A percentile compares a stretch with the other conserved stretches of the same genome.
phyloP scores from a whole-genome alignment of 2,888 invertebrate genomes.

The Platycheirus rosarum region DNA sequence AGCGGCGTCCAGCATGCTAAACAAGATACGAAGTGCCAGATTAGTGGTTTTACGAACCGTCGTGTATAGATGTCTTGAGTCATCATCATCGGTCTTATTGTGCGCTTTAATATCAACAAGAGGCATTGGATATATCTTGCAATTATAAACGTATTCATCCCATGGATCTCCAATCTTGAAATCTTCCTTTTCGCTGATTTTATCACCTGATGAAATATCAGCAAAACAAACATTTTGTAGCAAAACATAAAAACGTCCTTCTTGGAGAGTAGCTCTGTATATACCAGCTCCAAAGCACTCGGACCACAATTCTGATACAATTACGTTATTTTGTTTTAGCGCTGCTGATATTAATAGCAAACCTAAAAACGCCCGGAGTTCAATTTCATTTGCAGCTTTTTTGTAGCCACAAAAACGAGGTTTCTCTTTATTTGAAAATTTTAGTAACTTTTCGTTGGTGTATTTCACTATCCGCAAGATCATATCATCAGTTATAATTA shows the following conservation, averaged over 20 bases:
- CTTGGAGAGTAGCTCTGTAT: constrained; percentile 17
- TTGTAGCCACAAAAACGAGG: background rate
- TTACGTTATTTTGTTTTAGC: constrained; percentile 17
- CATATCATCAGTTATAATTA: constrained; percentile 29
- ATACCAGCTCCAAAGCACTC: constrained; percentile 38
- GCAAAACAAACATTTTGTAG: background rate
- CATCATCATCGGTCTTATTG: background rate
- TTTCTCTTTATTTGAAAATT: background rate
- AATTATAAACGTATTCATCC: constrained; percentile 19
- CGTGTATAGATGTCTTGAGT: constrained; percentile 1
- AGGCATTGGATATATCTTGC: constrained; percentile 8
- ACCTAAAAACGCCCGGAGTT: constrained; percentile 36
- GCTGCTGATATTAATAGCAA: constrained; percentile 22
- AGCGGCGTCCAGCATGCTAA: constrained; percentile 38
- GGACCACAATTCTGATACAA: constrained; percentile 29
- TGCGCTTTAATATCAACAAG: background rate
- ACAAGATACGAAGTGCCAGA: constrained; percentile 9
- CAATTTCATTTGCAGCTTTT: background rate
- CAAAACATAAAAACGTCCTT: constrained; percentile 14
- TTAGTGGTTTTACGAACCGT: constrained; percentile 35
- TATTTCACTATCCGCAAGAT: constrained; percentile 19
- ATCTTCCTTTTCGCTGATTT: background rate
- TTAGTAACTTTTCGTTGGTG: constrained; percentile 14
- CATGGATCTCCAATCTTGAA: background rate
- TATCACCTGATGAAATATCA: background rate